Base-by-base conservation (phyloP, 2,888 invertebrate genomes). In the Xestia sexstrigata region DNA sequence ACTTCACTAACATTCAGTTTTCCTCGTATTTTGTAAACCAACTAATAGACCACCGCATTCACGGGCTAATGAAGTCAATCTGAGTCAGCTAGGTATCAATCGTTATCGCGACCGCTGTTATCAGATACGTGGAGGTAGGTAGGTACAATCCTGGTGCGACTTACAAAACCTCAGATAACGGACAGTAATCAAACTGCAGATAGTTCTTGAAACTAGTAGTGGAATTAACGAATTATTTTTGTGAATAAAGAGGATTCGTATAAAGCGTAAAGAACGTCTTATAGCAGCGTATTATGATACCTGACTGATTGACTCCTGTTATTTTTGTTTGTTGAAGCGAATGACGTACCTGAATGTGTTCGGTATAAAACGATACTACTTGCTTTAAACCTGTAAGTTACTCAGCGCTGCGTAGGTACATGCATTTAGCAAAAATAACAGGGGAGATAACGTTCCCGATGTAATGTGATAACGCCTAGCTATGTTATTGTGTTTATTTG, bases 51-150 rank as follows among this genome's bases (percentile, higher is more conserved):
- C 75, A 79, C 83, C 83, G 87, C 80, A 86, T 86, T 86, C 81
- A 81, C 86, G 85, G 87, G 76, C 84, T 88, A 84, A 89, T 87
- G 87, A 85, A 89, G 86, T 90, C 88, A 83, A 90, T 93, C 90
- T 96, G 96, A 95, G 92, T 95, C 94, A 95, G 88, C 91, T 91
- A 91, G 89, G 90, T 92, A 93, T 93, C 92, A 93, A 88, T 63
- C 87, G 92, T 95, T 96, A 96, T 96, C 96, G 92, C 88, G 84
- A 79, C 82, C 84, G 62, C 82, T 89, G 92, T 96, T 96, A 96
- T 96, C 96, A 95, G 96, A 95, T 96, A 95, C 82, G 91, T 86
- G 55, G 84, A 71, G 72, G 71, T 87, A 84, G 72, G 71, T 87
- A 84, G 75, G 82, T 82, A 78, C 67, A 35, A 45, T 67, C 76